Evolutionary conservation across 2,888 invertebrate species (phyloP), one percentile per base, ranked within the genome.

Genomic region (Balanococcus diminutus): DNA sequence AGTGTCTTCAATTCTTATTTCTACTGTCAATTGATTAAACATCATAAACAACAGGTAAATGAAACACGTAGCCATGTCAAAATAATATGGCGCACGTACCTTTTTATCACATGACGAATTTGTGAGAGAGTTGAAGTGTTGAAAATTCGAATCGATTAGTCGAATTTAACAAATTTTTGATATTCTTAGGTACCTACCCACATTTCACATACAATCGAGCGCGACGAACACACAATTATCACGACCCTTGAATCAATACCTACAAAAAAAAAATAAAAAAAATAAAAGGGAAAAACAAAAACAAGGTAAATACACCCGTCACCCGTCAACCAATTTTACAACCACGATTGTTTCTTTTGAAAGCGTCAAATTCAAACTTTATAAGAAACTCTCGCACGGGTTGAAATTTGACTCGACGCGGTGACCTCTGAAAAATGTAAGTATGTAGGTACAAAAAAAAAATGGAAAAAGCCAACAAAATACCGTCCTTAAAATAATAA

Each of bases 401-500:
- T 56, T 56, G 6, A 22, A 22, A 56, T 22, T 56, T 56, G 8
- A 22, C 56, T 19, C 56, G 19, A 56, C 56, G 19, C 19, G 22
- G 11, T 56, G 22, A 22, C 56, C 56, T 22, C 22, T 56, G 19
- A 56, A 19, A 56, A 56, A n/a, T n/a, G n/a, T n/a, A n/a, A n/a
- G n/a, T n/a, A n/a, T 56, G 19, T 56, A 56, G 19, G 22, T 56
- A 56, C 56, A 56, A 56, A 42, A 56, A 22, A n/a, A 22, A 56
- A 56, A 56, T 22, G 36, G n/a, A 79, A 79, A 79, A 79, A 79
- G 11, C 75, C 31, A 36, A 79, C 75, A 36, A 36, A 36, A 79
- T 36, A 79, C 36, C 75, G 36, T 32, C 36, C 75, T 79, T 28
- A 31, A 79, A 79, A 36, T 79, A 79, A 79, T 79, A 79, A 79